Evolutionary conservation across 30 jellyfish, hydroid and myxozoan genomes (phyloP), one percentile per base, ranked within the genome.

Genomic region (Mastigias papua): DNA sequence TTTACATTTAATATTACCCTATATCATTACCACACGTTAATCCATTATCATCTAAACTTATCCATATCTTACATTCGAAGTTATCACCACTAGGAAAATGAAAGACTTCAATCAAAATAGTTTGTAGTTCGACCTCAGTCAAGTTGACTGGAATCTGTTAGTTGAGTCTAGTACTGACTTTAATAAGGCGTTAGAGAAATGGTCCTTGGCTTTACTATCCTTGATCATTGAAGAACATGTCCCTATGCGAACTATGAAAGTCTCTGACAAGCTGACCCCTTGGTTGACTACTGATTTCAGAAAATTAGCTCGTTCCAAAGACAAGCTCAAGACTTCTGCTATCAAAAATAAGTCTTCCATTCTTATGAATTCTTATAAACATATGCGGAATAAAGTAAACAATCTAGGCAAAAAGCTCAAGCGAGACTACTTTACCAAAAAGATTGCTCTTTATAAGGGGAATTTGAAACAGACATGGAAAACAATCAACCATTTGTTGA

Each of bases 121-220:
- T 73, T 73, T 48, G 74, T 73, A 17, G 33, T 46, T 46, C 16
- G 60, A 46, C 60, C 60, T 73, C 84, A 73, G 84, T 48, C 67
- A 73, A 35, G 69, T 73, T 73, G 84, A 73, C 67, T 48, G 84
- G 84, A 23, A 73, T 73, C 69, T 15, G 84, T 81, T 89, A 91
- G 97, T 70, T 20, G 97, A 89, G 78, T 82, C 95, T 20, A 89
- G 92, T 25, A 89, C 97, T 63, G 94, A 81, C 27, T 76, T 65
- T 20, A 89, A 80, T 84, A 76, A 80, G 78, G 61, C 96, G 61
- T 73, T 64, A 4, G 97, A 89, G 23, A 68, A 37, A 20, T 89
- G 86, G 51, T 89, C 90, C n/a, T n/a, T n/a, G 48, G 73, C 84
- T 34, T 73, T 33, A 73, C 31, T 73, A 28, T 73, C 60, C 23